Evolutionary conservation across 2,113 vertebrate species (phyloP).

Genomic region (Gallinago paraguaiae): DNA sequence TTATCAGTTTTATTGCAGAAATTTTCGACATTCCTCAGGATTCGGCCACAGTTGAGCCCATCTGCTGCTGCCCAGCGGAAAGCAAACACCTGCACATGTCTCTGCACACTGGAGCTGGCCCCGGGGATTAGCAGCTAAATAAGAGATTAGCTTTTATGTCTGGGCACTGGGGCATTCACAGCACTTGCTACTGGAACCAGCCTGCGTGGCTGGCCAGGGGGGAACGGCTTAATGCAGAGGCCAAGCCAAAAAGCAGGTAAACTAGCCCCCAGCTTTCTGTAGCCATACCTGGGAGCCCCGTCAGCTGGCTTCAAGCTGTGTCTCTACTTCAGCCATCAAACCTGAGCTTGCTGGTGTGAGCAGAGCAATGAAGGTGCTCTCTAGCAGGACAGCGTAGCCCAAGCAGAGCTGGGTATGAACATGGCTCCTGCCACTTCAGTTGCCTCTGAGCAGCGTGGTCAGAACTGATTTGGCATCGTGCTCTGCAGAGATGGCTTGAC

Average conservation of each 20-base stretch:
- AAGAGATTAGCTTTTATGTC: not conserved
- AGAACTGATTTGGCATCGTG: not conserved
- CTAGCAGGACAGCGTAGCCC: not conserved
- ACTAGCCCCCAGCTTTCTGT: not conserved
- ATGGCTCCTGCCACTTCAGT: fast-evolving
- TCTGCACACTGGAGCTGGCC: not conserved
- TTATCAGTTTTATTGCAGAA: not conserved
- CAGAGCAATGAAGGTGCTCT: not conserved
- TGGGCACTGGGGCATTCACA: not conserved
- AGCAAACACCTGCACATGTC: not conserved
- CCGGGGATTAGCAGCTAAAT: not conserved
- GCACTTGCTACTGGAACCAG: not conserved
- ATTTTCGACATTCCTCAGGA: not conserved
- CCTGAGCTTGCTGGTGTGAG: not conserved
- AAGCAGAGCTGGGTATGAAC: not conserved
- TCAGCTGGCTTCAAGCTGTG: not conserved
- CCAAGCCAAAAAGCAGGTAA: not conserved
- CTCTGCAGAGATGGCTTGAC: not conserved
- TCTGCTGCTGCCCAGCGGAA: not conserved
- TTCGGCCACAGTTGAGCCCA: not conserved
- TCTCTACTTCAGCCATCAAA: not conserved
- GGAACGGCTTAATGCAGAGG: not conserved
- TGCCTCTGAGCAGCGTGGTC: not conserved
- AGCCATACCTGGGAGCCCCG: not conserved
- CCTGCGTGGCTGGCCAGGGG: fast-evolving